A percentile compares a stretch with the other conserved stretches of the same genome.
Conservation (phyloP, 2,888 invertebrate species). For the Noctua pronuba region DNA sequence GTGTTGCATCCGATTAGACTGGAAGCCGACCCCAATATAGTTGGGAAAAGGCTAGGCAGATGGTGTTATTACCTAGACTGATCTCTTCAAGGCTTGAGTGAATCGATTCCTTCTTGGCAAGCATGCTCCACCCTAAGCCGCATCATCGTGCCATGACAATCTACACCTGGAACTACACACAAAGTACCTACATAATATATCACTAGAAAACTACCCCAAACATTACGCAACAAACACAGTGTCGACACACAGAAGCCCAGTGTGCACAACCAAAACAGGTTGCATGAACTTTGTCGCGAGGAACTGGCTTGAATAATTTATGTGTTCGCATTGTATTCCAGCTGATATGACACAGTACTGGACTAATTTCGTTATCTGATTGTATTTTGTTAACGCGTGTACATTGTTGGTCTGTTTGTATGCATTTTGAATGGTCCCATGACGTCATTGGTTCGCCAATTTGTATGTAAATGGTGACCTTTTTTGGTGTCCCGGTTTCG, state of each 20-base stretch:
- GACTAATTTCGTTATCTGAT: slow-evolving; percentile 60
- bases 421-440: slow-evolving; percentile 51
- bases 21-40: too few relatives aligned
- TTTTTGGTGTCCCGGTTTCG: slow-evolving; percentile 6
- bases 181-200: not conserved
- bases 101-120: too few relatives aligned
- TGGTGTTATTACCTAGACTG: too few relatives aligned
- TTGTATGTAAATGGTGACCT: slow-evolving; percentile 24
- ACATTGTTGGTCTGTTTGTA: slow-evolving; percentile 37
- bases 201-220: slow-evolving; percentile 36
- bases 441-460: slow-evolving; percentile 39
- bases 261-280: slow-evolving; percentile 42
- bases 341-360: slow-evolving; percentile 54
- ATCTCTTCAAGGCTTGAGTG: too few relatives aligned
- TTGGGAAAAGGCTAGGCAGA: too few relatives aligned
- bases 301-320: slow-evolving; percentile 60
- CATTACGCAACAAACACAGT: slow-evolving; percentile 42
- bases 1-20: too few relatives aligned
- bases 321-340: slow-evolving; percentile 58
- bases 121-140: too few relatives aligned
- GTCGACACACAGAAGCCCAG: slow-evolving; percentile 34
- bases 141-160: too few relatives aligned
- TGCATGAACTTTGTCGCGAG: slow-evolving; percentile 56
- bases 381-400: slow-evolving; percentile 53
- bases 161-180: not conserved